Evolutionary conservation across 1,140 invertebrate genomes (phyloP).

Genomic region (Microvelia longipes): DNA sequence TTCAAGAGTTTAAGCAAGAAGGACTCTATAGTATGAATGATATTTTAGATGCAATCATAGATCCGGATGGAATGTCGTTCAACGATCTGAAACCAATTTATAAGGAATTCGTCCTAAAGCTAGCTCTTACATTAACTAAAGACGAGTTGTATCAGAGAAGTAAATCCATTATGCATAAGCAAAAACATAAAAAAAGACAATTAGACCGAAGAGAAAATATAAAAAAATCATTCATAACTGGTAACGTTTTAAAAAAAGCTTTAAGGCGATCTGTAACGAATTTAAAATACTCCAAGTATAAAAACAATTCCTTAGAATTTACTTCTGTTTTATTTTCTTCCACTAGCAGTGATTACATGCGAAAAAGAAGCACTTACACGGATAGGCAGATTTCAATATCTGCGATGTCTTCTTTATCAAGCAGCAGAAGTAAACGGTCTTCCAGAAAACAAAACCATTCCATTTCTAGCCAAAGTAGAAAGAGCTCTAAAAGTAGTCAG

Average conservation of each 20-base stretch:
- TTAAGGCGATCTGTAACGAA: conserved; percentile 34
- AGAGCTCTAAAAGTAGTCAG: neutral
- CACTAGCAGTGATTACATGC: conserved; percentile 37
- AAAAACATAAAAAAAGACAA: conserved; percentile 41
- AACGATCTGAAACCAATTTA: conserved; percentile 80
- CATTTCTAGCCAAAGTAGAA: neutral
- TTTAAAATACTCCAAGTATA: conserved; percentile 27
- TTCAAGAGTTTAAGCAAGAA: conserved; percentile 70
- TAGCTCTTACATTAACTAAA: conserved; percentile 71
- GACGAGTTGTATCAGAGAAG: conserved; percentile 78
- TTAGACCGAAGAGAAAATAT: conserved; percentile 8
- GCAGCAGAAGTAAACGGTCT: neutral
- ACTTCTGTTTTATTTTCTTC: conserved; percentile 37
- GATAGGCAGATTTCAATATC: neutral
- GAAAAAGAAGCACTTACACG: conserved; percentile 33
- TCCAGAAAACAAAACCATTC: neutral
- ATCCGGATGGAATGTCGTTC: conserved; percentile 80
- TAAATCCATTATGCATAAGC: conserved; percentile 72
- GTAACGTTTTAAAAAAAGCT: conserved; percentile 38
- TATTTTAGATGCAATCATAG: conserved; percentile 70
- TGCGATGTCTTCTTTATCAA: neutral
- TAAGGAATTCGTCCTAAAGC: conserved; percentile 71
- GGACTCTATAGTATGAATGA: conserved; percentile 74
- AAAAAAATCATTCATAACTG: conserved; percentile 31
- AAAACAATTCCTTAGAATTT: conserved; percentile 30